Conservation (phyloP, 2,113 vertebrate species). For the Callocephalon fimbriatum region DNA sequence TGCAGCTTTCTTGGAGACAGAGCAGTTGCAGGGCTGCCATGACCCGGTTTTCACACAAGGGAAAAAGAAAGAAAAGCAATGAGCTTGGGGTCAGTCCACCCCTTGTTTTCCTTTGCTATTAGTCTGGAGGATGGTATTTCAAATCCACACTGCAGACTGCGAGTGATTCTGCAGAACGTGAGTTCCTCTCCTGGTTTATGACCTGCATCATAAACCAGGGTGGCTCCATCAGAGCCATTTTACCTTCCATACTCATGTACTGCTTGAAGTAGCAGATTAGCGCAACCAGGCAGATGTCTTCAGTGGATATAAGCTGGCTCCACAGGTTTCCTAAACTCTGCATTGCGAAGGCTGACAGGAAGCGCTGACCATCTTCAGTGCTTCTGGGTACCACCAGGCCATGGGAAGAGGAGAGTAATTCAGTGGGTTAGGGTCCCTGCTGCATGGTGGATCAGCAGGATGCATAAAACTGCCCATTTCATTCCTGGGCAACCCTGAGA, state of each 20-base stretch:
- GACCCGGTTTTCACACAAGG: neutral
- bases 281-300: neutral
- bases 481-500: neutral
- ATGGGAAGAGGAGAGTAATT: neutral
- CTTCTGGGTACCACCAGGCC: neutral
- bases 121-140: neutral
- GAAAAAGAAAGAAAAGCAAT: neutral
- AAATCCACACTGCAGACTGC: neutral
- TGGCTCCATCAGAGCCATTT: neutral
- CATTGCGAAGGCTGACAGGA: neutral
- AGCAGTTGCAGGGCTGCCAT: rapidly evolving
- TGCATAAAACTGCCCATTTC: neutral
- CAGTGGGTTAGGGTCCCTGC: neutral
- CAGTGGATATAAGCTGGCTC: neutral
- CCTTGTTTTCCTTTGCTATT: neutral
- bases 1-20: neutral
- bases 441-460: rapidly evolving
- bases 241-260: neutral
- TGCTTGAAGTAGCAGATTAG: neutral
- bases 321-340: neutral
- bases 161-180: neutral
- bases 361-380: neutral
- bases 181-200: neutral
- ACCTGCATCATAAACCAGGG: neutral
- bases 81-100: neutral